Evolutionary conservation across 2,113 vertebrate genomes (phyloP).

Genomic region (Macquaria australasica): DNA sequence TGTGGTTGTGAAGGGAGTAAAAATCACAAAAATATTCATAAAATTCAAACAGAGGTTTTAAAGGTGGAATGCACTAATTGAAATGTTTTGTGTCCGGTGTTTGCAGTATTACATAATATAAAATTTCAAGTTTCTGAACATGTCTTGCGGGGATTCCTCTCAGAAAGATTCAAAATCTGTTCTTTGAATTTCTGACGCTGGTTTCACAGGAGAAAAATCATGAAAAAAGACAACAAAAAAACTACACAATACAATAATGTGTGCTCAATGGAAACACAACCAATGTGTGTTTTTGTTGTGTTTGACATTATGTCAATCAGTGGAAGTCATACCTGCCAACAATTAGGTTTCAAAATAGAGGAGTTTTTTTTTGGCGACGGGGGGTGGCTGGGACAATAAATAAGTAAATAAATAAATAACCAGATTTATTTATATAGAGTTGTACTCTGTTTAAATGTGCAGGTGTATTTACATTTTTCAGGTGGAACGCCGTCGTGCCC

Average conservation of each 20-base stretch:
- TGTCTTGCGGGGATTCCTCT: not conserved
- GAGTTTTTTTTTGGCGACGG: too few relatives aligned
- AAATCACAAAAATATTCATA: not conserved
- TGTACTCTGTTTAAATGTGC: too few relatives aligned
- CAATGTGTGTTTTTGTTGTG: not conserved
- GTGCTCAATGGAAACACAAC: not conserved
- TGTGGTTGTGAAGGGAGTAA: not conserved
- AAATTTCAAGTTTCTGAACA: too few relatives aligned
- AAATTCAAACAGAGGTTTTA: not conserved
- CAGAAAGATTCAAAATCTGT: not conserved
- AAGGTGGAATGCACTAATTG: not conserved
- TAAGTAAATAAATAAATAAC: too few relatives aligned
- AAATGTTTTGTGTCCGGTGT: not conserved
- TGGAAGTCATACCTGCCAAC: too few relatives aligned
- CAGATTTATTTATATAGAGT: too few relatives aligned
- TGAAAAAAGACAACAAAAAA: not conserved
- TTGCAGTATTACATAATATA: not conserved
- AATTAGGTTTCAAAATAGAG: too few relatives aligned
- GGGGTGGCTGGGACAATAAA: too few relatives aligned
- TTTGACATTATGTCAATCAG: not conserved
- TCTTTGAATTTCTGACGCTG: not conserved
- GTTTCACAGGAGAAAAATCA: not conserved
- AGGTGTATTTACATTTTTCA: too few relatives aligned
- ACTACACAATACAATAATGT: not conserved
- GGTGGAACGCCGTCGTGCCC: too few relatives aligned